These are phyloP conservation scores for Psephotus haematonotus DNA, from an alignment of 2,113 vertebrate genomes.

Conservation along the genomic window DNA sequence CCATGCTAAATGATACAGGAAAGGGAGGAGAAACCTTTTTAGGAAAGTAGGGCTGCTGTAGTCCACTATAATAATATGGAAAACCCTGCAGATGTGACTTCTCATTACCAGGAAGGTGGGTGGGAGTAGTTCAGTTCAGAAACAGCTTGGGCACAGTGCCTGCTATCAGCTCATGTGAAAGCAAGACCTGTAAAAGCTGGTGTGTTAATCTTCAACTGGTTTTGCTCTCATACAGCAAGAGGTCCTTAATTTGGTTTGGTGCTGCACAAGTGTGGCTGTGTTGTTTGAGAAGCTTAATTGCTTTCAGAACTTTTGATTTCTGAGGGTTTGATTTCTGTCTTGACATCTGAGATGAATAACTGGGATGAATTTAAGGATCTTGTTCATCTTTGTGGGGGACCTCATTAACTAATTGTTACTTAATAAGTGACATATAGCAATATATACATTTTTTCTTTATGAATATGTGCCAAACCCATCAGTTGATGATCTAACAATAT, in stretches of 20 bases:
- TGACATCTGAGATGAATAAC: background rate
- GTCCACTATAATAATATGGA: fast-evolving
- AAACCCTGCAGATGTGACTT: background rate
- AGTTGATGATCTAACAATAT: background rate
- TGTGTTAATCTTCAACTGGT: background rate
- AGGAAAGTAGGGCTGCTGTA: fast-evolving
- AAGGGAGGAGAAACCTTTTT: background rate
- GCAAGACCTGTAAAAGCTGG: background rate
- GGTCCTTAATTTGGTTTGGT: fast-evolving
- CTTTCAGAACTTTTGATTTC: background rate
- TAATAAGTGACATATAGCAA: background rate
- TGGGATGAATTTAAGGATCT: background rate
- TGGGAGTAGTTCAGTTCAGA: background rate
- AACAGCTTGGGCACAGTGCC: background rate
- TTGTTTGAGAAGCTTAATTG: background rate
- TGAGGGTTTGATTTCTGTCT: background rate
- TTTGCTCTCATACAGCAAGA: background rate
- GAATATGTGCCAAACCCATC: fast-evolving
- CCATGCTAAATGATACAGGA: fast-evolving
- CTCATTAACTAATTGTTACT: background rate
- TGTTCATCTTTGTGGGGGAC: background rate
- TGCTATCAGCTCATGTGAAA: fast-evolving
- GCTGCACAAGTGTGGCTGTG: background rate
- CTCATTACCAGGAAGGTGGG: too few relatives aligned
- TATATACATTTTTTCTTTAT: background rate